Percentiles rank a stretch among this genome's conserved stretches.
Evolutionary conservation across 2,113 vertebrate genomes (phyloP).

Genomic region (Hassar affinis): DNA sequence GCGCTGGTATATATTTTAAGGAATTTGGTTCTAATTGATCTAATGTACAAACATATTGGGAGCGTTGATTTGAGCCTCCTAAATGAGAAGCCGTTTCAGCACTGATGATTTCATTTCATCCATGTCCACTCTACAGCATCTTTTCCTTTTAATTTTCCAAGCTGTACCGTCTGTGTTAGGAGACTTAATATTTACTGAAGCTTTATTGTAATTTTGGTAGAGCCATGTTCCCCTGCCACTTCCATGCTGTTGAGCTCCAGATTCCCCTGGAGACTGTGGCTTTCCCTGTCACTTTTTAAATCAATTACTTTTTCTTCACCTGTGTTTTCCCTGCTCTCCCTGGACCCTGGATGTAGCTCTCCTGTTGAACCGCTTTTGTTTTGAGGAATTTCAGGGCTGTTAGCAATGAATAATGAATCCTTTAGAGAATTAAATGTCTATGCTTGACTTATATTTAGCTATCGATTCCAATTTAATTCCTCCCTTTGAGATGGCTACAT

Average conservation of each 20-base stretch:
- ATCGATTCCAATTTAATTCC: conserved; percentile 40
- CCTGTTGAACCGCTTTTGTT: conserved; percentile 19
- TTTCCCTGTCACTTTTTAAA: conserved; percentile 75
- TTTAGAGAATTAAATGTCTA: conserved; percentile 33
- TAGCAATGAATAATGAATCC: conserved; percentile 44
- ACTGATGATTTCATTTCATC: conserved; percentile 8
- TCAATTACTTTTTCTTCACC: conserved; percentile 74
- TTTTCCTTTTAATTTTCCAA: not conserved
- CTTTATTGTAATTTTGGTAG: conserved; percentile 43
- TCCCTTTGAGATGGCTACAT: conserved; percentile 33
- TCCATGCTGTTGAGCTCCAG: conserved; percentile 61
- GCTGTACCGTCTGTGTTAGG: conserved; percentile 28
- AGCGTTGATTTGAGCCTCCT: not conserved
- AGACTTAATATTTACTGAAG: conserved; percentile 34
- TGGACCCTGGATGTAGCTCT: conserved; percentile 21
- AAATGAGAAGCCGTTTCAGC: not conserved
- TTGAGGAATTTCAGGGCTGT: conserved; percentile 20
- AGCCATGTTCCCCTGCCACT: conserved; percentile 37
- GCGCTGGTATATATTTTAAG: too few species aligned
- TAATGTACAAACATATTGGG: not conserved
- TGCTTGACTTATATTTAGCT: conserved; percentile 35
- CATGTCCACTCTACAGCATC: not conserved
- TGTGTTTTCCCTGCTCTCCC: conserved; percentile 46
- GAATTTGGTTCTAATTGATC: not conserved
- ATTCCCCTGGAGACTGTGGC: conserved; percentile 69